Percentiles rank a stretch among this genome's conserved stretches.
These are phyloP conservation scores for Platysteira castanea DNA, from an alignment of 2,113 vertebrate genomes.

Conservation along the genomic window DNA sequence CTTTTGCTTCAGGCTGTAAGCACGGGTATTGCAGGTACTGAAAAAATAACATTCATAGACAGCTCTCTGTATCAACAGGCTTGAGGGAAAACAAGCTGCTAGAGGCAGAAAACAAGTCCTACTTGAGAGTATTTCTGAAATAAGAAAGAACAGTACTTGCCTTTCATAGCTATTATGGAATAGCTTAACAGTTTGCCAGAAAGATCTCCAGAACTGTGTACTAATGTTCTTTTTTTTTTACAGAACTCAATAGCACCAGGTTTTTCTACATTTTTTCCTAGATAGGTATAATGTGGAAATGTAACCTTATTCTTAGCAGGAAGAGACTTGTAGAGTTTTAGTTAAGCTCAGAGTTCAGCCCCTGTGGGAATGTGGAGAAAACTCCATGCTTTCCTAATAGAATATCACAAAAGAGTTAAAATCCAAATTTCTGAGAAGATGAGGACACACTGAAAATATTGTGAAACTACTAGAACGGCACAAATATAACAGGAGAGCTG, in stretches of 20 bases:
- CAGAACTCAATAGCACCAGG: background rate
- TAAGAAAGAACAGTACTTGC: background rate
- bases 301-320: background rate
- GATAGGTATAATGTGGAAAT: background rate
- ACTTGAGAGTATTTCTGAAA: background rate
- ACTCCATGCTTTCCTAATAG: background rate
- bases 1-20: background rate
- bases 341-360: background rate
- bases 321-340: background rate
- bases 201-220: background rate
- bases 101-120: background rate
- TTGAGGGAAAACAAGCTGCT: constrained; percentile 8
- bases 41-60: background rate
- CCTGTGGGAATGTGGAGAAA: background rate
- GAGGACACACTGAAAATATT: background rate
- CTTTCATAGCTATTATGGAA: background rate
- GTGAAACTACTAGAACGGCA: background rate
- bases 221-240: background rate
- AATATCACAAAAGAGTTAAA: background rate
- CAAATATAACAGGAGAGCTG: background rate
- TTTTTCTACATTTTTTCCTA: background rate
- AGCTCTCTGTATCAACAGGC: background rate
- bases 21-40: background rate
- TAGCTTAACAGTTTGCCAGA: background rate
- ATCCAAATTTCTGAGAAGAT: background rate